These are phyloP conservation scores for Gryon sp. DNA, from an alignment of 1,140 invertebrate genomes.

Conservation along the genomic window DNA sequence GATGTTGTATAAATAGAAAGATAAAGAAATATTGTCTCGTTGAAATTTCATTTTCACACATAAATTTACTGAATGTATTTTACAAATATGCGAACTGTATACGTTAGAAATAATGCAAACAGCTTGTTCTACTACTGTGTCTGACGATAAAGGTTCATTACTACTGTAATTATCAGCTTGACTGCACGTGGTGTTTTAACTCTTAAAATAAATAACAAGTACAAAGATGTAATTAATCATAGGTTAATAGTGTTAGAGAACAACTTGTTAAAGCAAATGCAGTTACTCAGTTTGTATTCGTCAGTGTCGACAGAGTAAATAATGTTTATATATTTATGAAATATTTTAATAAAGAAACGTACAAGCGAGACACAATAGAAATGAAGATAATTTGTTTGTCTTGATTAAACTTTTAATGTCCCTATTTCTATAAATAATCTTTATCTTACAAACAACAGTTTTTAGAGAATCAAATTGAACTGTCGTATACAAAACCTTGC, in stretches of 20 bases:
- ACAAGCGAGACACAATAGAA: no score
- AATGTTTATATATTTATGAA: no score
- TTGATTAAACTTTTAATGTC: conserved; percentile 11
- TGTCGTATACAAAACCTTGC: conserved; percentile 15
- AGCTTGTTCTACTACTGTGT: conserved; percentile 7
- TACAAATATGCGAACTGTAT: no score
- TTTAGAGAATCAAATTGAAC: conserved; percentile 24
- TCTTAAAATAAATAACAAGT: conserved; percentile 14
- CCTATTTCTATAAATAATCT: not conserved
- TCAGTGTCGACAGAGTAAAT: no score
- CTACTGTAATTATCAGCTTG: conserved; percentile 21
- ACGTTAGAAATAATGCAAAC: conserved; percentile 9
- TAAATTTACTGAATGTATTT: no score
- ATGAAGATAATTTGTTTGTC: no score
- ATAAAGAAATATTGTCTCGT: no score
- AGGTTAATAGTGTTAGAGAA: not conserved
- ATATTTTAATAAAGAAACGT: no score
- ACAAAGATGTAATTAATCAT: conserved; percentile 12
- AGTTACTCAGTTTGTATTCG: not conserved
- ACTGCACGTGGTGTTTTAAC: not conserved
- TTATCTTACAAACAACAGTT: conserved; percentile 14
- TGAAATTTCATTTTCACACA: no score
- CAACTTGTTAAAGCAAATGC: not conserved
- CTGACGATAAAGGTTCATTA: conserved; percentile 32
- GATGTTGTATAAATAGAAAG: no score